Percentiles rank a stretch among this genome's conserved stretches.
These are phyloP conservation scores for Tenualosa ilisha DNA, from an alignment of 2,797 vertebrate species.

Conservation along the genomic window DNA sequence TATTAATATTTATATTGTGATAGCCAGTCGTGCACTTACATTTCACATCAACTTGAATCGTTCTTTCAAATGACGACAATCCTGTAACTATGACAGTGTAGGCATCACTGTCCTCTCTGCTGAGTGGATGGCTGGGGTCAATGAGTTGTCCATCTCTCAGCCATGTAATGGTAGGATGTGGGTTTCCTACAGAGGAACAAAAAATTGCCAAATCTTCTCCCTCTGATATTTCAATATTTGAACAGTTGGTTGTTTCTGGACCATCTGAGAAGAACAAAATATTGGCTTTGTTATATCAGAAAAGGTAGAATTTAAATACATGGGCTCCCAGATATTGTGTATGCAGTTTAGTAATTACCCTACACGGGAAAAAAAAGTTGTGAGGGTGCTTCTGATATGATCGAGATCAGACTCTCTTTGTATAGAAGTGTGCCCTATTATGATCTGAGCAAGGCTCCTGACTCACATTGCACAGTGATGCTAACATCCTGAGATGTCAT, in stretches of 20 bases:
- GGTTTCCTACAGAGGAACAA: constrained; percentile 59
- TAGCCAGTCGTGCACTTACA: constrained; percentile 59
- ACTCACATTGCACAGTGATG: constrained; percentile 66
- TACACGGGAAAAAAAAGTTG: no score
- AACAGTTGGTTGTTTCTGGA: constrained; percentile 53
- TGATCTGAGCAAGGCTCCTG: not conserved
- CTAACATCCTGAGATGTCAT: constrained; percentile 42
- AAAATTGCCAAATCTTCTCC: constrained; percentile 42
- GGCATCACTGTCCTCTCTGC: constrained; percentile 39
- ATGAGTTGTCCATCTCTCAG: not conserved
- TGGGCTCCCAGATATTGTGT: not conserved
- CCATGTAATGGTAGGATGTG: constrained; percentile 41
- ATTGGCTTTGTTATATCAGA: not conserved
- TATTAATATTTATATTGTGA: not conserved
- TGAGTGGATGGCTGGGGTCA: constrained; percentile 28
- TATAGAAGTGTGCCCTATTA: not conserved
- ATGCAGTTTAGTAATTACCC: no score
- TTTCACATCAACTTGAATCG: constrained; percentile 24
- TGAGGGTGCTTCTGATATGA: not conserved
- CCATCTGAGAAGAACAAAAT: constrained; percentile 52
- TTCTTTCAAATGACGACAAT: accelerated
- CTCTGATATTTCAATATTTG: constrained; percentile 40
- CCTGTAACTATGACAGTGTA: constrained; percentile 40
- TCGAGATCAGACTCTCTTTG: not conserved
- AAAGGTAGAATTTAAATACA: not conserved